Evolutionary conservation across 2,888 invertebrate species (phyloP).

Genomic region (Xanthostigma xanthostigma): DNA sequence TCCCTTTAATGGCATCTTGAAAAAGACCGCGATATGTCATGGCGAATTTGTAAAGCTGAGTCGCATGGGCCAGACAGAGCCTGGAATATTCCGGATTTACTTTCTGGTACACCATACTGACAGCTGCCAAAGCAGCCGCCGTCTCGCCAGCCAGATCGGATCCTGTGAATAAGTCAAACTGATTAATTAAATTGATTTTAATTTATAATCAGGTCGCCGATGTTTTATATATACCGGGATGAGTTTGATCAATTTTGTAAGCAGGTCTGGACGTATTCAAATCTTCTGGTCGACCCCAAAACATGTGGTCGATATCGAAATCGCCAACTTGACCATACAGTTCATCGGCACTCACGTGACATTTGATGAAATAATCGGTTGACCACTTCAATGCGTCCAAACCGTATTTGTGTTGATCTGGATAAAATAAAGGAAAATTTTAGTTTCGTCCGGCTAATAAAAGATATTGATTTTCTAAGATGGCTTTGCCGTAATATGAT

Average conservation of each 20-base stretch:
- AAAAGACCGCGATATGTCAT: constrained; percentile 32
- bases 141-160: constrained; percentile 44
- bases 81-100: constrained; percentile 29
- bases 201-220: neutral
- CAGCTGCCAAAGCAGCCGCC: constrained; percentile 40
- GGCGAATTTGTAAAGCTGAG: constrained; percentile 35
- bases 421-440: neutral
- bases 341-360: constrained; percentile 32
- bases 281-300: constrained; percentile 47
- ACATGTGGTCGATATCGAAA: constrained; percentile 38
- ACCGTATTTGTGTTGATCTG: constrained; percentile 29
- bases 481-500: too few relatives aligned
- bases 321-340: constrained; percentile 42
- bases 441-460: neutral
- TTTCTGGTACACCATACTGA: constrained; percentile 32
- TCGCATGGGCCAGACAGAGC: constrained; percentile 30
- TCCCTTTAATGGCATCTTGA: constrained; percentile 34
- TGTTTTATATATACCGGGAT: constrained; percentile 28
- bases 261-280: constrained; percentile 39
- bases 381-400: constrained; percentile 38
- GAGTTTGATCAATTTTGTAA: constrained; percentile 35
- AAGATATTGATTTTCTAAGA: too few relatives aligned
- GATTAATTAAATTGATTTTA: neutral
- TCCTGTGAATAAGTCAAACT: constrained; percentile 21
- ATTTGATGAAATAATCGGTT: constrained; percentile 43